phyloP scores from a whole-genome alignment of 2,888 invertebrate species.

The Drosophila austrosaltans region DNA sequence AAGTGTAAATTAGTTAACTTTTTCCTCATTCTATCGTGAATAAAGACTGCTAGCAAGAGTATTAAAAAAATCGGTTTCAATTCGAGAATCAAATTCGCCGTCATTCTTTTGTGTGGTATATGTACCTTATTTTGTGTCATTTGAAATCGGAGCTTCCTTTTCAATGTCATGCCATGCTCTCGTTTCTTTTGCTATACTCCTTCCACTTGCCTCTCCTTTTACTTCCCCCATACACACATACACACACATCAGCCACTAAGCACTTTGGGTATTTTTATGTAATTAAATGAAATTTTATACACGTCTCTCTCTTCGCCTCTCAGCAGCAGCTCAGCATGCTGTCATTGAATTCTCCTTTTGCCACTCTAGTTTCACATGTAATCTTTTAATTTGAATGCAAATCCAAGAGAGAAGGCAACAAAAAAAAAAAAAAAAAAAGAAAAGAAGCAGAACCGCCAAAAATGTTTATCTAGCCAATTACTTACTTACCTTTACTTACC shows the following conservation, averaged over 20 bases:
- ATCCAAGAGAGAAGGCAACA: slow-evolving; percentile 36
- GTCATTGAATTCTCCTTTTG: slow-evolving; percentile 16
- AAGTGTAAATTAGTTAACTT: too few relatives aligned
- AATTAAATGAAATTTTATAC: slow-evolving; percentile 79
- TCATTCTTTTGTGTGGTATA: slow-evolving; percentile 58
- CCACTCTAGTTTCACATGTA: slow-evolving; percentile 45
- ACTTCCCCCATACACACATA: background rate
- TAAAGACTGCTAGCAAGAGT: background rate
- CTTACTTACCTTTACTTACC: slow-evolving; percentile 16
- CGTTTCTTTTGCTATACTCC: slow-evolving; percentile 8
- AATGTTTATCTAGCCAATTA: slow-evolving; percentile 10
- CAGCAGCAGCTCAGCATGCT: background rate
- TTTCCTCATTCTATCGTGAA: too few relatives aligned
- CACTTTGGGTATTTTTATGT: slow-evolving; percentile 67
- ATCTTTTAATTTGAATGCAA: slow-evolving; percentile 74
- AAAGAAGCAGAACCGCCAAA: background rate
- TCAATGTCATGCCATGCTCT: slow-evolving; percentile 58
- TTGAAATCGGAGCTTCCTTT: slow-evolving; percentile 77
- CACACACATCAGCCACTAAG: slow-evolving; percentile 52
- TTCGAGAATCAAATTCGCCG: slow-evolving; percentile 34
- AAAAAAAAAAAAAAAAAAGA: background rate
- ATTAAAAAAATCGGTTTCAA: background rate
- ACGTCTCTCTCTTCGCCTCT: slow-evolving; percentile 7
- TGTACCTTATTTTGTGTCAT: slow-evolving; percentile 26
- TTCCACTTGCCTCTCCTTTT: background rate